Conservation (phyloP, 2,888 invertebrate species). For the Chirona hameri region DNA sequence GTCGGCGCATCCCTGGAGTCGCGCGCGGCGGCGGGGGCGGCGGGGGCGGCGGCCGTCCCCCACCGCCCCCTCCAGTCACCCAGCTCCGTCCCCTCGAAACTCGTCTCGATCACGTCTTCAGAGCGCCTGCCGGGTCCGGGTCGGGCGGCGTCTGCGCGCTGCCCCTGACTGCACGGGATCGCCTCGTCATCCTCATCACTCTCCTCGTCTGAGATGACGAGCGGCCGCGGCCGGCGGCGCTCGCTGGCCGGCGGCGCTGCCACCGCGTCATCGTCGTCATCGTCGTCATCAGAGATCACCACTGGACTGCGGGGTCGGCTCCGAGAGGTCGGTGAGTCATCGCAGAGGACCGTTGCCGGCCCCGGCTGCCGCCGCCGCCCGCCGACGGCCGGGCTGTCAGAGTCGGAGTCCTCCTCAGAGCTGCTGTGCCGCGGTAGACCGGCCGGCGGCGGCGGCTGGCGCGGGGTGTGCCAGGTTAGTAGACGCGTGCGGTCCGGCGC, state of each 20-base stretch:
- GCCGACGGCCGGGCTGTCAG: neutral
- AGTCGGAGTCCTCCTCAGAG: neutral
- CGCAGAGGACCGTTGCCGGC: too few species aligned
- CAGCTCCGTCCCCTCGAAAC: neutral
- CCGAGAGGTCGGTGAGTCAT: too few species aligned
- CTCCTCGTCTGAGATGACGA: neutral
- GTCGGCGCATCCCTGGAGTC: neutral
- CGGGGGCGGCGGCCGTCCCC: neutral
- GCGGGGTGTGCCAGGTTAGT: constrained; percentile 23
- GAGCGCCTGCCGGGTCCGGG: neutral
- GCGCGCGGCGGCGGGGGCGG: too few species aligned
- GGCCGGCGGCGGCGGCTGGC: neutral
- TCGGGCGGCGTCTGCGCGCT: neutral
- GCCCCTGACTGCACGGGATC: neutral
- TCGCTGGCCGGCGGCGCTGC: neutral
- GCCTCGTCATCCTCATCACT: neutral
- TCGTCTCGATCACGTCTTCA: neutral
- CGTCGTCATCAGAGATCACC: too few species aligned
- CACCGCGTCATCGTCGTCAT: too few species aligned
- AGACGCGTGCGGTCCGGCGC: constrained; percentile 32
- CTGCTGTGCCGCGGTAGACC: neutral
- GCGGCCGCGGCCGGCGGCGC: neutral
- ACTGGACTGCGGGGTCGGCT: too few species aligned
- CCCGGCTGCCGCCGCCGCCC: neutral
- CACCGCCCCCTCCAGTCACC: neutral